Base-by-base conservation (phyloP, 2,888 invertebrate genomes). In the Furcula furcula region DNA sequence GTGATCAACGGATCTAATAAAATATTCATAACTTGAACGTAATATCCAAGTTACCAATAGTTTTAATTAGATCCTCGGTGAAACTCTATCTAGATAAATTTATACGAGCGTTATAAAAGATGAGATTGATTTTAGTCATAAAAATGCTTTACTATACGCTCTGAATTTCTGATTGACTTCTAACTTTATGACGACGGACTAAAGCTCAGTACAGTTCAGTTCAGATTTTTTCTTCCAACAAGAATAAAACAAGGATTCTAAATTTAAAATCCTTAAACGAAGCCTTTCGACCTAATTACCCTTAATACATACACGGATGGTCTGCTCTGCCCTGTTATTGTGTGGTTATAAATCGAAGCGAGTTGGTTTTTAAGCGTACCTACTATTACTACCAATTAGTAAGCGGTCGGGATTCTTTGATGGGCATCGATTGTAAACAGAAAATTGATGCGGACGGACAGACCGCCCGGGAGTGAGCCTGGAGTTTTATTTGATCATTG, bases 361-460 rank as follows among this genome's bases (percentile, higher is more conserved):
- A 57, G 49, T 46, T 58, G 47, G 60, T 62, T 64, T 65, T 55
- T 67, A 61, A 68, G 72, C 74, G 70, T 76, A 66, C n/a, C n/a
- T n/a, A n/a, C 70, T 77, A 80, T 85, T 84, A 84, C 80, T 68
- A 76, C 77, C 83, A 87, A 87, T 87, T 87, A 87, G 80, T 67
- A 52, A 61, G 61, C 55, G 56, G 54, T 53, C 71, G 77, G 82
- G 57, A 65, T 62, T 65, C 83, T 86, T 86, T 86, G 86, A 85
- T 74, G 72, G 68, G 62, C 67, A 62, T 59, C 66, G 71, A 76
- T 65, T 77, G 76, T 83, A 77, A 82, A 82, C 74, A 80, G 77
- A 79, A 84, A 86, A 85, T 83, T 83, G 83, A 85, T 80, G 76
- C 61, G 48, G 58, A 55, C 61, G 48, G 58, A 55, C 53, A 52